Percentiles rank a stretch among this genome's conserved stretches.
Conservation (phyloP, 2,888 invertebrate species). For the Diachrysia chrysitis region DNA sequence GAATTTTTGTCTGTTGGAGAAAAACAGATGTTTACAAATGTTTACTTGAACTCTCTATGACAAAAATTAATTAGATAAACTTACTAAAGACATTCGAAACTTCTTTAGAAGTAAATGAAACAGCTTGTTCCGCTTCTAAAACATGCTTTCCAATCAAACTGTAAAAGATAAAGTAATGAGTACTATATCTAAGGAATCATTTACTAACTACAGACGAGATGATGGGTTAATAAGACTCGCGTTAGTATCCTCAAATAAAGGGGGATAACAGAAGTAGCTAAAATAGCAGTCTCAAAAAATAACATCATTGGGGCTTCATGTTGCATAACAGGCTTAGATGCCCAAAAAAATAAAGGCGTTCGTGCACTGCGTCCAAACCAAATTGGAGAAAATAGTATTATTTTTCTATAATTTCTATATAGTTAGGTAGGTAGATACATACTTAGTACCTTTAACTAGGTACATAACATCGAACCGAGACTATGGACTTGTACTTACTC, state of each 20-base stretch:
- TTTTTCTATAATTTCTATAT: no score
- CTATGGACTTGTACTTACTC: no score
- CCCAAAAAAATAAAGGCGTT: neutral
- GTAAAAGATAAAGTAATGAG: conserved; percentile 49
- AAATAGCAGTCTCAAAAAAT: neutral
- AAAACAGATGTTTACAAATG: neutral
- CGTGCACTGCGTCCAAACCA: neutral
- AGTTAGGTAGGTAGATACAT: no score
- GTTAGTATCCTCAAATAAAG: no score
- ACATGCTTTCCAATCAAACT: conserved; percentile 91
- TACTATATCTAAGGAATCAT: neutral
- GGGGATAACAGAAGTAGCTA: no score
- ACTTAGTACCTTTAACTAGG: no score
- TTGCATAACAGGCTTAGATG: neutral
- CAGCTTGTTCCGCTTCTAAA: conserved; percentile 81
- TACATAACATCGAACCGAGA: no score
- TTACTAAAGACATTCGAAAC: conserved; percentile 58
- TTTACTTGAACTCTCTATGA: neutral
- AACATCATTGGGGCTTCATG: neutral
- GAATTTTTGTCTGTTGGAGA: conserved; percentile 57
- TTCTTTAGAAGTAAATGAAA: conserved; percentile 62
- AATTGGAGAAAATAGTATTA: neutral
- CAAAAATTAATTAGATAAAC: conserved; percentile 30
- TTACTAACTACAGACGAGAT: no score
- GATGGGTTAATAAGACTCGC: no score